Base-by-base conservation (phyloP, 64 coral and sea anemone species). In the Montipora foliosa region DNA sequence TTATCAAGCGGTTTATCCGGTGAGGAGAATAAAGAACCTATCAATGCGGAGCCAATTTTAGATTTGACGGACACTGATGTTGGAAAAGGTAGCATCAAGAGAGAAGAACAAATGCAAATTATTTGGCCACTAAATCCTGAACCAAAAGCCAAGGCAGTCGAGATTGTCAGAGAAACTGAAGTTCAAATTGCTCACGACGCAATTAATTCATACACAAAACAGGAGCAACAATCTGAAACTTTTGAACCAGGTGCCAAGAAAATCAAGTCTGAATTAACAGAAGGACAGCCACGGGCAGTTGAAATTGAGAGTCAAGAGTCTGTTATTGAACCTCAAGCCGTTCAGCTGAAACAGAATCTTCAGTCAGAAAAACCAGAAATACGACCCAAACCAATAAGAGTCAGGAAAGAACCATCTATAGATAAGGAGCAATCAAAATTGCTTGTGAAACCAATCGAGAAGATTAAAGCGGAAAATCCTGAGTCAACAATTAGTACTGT, bases 291-390 rank as follows among this genome's bases (percentile, higher is more conserved):
- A 16, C 9, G n/a, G 21, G 29, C 80, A 14, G 2, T 45, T 16
- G 20, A 5, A 49, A 15, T 12, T 15, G 15, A 48, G 3, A 12
- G 14, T 6, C 11, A 14, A 13, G 58, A 1, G 8, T 6, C 4
- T 44, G 4, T 11, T 64, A 64, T 1, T 13, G 4, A 61, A 19
- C 57, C 4, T 49, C 25, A 67, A 19, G 8, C 8, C 73, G 46
- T 17, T 20, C 15, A 88, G 17, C 5, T 75, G 10, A 17, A 75
- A 14, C 16, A 84, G 21, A 24, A 62, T 13, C 14, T 62, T 9
- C 22, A 73, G 17, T 19, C 64, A 59, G 90, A 91, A 74, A 80
- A 81, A 47, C 90, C 90, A 74, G 90, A 82, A 47, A 73, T 19
- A 6, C 8, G 3, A 49, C 49, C 9, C 4, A 87, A 87, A 47